Base-by-base conservation (phyloP, 1,140 invertebrate species). In the Lepidurus arcticus region DNA sequence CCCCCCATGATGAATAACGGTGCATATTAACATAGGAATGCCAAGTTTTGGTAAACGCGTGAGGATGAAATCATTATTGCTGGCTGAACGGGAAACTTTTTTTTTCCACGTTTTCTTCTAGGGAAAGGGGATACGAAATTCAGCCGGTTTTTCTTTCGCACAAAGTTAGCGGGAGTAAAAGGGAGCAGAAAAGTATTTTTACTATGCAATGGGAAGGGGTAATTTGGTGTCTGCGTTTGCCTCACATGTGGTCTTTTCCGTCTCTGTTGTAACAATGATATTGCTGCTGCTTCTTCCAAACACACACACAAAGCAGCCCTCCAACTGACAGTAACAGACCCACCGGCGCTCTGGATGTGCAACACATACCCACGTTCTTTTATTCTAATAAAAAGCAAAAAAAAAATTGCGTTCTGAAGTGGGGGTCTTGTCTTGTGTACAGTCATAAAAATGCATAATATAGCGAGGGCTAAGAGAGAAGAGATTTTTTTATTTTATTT, bases 1-100 rank as follows among this genome's bases (percentile, higher is more conserved):
- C 44, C 79, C 79, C 78, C 79, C 80, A 42, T 80, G 77, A 79
- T 80, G 21, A 21, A n/a, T 65, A 1, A 7, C 53, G 6, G 13
- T 65, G 21, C 53, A 9, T 26, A 34, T 44, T 44, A 21, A 65
- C 53, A 7, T 13, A 65, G 8, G 53, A 65, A 65, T 65, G 53
- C 53, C 16, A 65, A 13, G 53, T 13, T 21, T 13, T 21, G 6
- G 13, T 7, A 65, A 65, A 21, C 13, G 53, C 53, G 53, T 65
- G 53, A 65, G n/a, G 53, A 65, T 65, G 53, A 65, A 65, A 65
- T 6, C 53, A 65, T 65, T 65, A 65, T 65, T 65, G 53, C n/a
- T 65, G 21, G 8, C 53, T 65, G 21, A 21, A 65, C 16, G 9
- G 16, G 53, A 13, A 13, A 4, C 21, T 65, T 65, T 65, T 21